Conservation (phyloP, 2,797 vertebrate genomes). For the Champsocephalus gunnari region DNA sequence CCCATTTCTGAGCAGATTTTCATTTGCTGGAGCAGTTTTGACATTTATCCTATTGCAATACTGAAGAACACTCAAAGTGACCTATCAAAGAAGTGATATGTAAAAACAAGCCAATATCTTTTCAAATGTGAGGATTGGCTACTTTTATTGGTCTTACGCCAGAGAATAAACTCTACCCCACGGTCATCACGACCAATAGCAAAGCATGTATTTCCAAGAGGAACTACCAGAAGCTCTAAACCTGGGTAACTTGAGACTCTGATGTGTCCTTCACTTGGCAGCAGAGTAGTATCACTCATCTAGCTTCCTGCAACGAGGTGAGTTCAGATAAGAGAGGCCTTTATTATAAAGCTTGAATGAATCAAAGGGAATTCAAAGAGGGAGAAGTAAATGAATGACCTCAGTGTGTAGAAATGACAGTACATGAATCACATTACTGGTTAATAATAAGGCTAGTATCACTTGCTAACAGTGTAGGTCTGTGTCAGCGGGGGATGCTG, state of each 20-base stretch:
- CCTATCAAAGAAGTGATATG: no score
- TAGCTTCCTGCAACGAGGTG: background rate
- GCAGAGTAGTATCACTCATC: constrained; percentile 48
- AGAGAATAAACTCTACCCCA: background rate
- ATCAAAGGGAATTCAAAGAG: constrained; percentile 29
- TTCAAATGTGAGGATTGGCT: background rate
- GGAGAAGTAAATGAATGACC: constrained; percentile 9
- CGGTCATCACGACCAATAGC: background rate
- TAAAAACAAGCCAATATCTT: no score
- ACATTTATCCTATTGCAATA: no score
- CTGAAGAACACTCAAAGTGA: no score
- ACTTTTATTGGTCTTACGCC: background rate
- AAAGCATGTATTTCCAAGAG: constrained; percentile 2
- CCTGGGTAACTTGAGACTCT: constrained; percentile 25
- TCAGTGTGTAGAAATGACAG: constrained; percentile 14
- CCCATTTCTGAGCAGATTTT: no score
- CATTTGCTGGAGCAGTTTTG: no score
- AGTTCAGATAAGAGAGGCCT: constrained; percentile 24
- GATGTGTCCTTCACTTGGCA: constrained; percentile 32
- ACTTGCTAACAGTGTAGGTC: constrained; percentile 1
- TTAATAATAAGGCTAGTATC: background rate
- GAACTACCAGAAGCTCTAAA: background rate
- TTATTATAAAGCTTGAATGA: constrained; percentile 28
- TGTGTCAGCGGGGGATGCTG: constrained; percentile 13
- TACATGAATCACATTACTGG: constrained; percentile 23